Evolutionary conservation across 2,888 invertebrate genomes (phyloP), one percentile per base, ranked within the genome.

Genomic region (Psylliodes chrysocephalus): DNA sequence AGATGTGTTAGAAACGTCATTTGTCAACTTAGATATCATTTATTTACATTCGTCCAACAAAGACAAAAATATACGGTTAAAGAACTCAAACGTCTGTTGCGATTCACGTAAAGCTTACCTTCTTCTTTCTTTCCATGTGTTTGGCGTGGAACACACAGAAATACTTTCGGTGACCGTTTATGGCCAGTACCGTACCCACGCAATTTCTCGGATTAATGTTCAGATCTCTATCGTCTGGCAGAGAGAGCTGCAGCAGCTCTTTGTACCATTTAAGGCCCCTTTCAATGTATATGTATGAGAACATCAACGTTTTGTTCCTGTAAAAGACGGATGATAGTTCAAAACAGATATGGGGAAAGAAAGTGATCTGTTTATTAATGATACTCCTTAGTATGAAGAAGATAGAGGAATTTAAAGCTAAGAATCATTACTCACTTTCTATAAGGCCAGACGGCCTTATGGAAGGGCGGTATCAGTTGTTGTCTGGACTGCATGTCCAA

Each of bases 101-200:
- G n/a, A n/a, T n/a, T n/a, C n/a, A n/a, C n/a, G n/a, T n/a, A n/a
- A 28, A n/a, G n/a, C n/a, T 70, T 81, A 89, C 90, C 86, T 89
- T 91, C 56, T 88, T 87, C 75, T 88, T 88, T 63, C 87, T 86
- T 84, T 95, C 95, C 0, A 94, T 93, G 83, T 96, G 96, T 83
- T 95, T 96, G 61, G 95, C 95, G 85, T 99, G 98, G 85, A 97
- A 99, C 86, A 99, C 96, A 82, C 96, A 98, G 85, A 96, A 98
- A 86, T 98, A 98, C 84, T 96, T 95, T 68, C 98, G 88, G 84
- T 96, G 95, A 18, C 98, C 98, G 84, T 98, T 98, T 68, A 99
- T 85, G 1, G 97, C 93, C 47, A 99, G 85, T 63, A 99, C 98
- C 2, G 96, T 96, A 57, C 98, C 98, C 42, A 98, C 92, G 81